phyloP scores from a whole-genome alignment of 2,113 vertebrate genomes.

The Formicarius rufipectus region DNA sequence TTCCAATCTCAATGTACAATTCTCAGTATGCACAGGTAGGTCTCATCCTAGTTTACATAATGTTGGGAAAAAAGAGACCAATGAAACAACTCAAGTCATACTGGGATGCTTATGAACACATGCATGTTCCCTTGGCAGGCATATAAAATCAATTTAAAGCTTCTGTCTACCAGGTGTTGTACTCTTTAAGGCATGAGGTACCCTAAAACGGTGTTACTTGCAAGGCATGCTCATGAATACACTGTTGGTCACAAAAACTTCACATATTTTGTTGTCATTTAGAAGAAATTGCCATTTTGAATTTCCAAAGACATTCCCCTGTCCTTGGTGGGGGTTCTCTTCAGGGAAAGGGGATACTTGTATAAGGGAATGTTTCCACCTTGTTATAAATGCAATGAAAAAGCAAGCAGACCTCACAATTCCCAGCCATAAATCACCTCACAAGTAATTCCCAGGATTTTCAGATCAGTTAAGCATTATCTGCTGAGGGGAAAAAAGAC shows the following conservation, averaged over 20 bases:
- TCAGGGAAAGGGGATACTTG: neutral
- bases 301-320: neutral
- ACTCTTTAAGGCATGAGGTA: neutral
- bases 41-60: neutral
- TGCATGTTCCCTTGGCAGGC: neutral
- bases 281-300: accelerated
- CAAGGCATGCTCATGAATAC: neutral
- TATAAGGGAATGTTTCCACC: neutral
- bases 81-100: neutral
- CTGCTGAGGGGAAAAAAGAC: neutral
- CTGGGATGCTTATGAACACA: neutral
- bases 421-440: neutral
- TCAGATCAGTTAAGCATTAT: neutral
- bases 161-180: neutral
- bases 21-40: neutral
- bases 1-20: neutral
- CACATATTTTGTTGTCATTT: neutral
- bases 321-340: neutral
- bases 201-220: neutral
- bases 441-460: neutral
- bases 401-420: neutral
- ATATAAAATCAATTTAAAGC: neutral
- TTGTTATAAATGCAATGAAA: neutral
- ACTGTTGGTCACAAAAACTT: neutral
- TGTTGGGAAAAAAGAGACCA: neutral